phyloP scores from a whole-genome alignment of 2,797 vertebrate genomes.

The Sphenodon punctatus region DNA sequence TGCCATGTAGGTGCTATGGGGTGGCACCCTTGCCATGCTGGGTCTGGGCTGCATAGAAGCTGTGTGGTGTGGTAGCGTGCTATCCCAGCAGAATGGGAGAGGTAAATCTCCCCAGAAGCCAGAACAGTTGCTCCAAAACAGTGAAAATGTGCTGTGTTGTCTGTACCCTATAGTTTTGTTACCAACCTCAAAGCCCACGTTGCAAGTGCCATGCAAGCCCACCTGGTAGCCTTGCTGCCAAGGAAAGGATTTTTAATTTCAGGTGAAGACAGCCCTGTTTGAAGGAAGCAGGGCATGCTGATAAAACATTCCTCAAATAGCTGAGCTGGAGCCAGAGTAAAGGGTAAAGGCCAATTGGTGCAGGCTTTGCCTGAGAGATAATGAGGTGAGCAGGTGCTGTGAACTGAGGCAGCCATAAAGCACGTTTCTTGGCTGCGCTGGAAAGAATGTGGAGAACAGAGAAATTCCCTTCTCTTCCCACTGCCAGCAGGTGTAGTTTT shows the following conservation, averaged over 20 bases:
- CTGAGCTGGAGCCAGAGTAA: neutral
- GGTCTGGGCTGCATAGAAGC: neutral
- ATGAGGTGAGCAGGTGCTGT: neutral
- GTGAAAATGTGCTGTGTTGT: too few relatives aligned
- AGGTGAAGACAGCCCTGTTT: neutral
- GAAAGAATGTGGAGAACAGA: too few relatives aligned
- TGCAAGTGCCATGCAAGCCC: neutral
- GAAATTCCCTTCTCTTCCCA: neutral
- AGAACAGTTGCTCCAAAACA: neutral
- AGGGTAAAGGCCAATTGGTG: neutral
- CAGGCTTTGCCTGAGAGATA: neutral
- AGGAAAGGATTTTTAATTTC: neutral
- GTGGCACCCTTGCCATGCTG: neutral
- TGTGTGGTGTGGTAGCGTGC: too few relatives aligned
- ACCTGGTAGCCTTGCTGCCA: neutral
- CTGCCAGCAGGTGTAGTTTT: neutral
- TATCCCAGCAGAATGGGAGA: neutral
- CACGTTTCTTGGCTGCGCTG: too few relatives aligned
- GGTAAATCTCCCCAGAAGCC: neutral
- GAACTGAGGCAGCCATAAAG: neutral
- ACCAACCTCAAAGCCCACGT: too few relatives aligned
- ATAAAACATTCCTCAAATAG: neutral
- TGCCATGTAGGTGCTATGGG: too few relatives aligned
- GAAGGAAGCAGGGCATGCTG: neutral
- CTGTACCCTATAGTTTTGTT: too few relatives aligned